Conservation (phyloP, 2,888 invertebrate genomes). For the Cryptus viduatorius region DNA sequence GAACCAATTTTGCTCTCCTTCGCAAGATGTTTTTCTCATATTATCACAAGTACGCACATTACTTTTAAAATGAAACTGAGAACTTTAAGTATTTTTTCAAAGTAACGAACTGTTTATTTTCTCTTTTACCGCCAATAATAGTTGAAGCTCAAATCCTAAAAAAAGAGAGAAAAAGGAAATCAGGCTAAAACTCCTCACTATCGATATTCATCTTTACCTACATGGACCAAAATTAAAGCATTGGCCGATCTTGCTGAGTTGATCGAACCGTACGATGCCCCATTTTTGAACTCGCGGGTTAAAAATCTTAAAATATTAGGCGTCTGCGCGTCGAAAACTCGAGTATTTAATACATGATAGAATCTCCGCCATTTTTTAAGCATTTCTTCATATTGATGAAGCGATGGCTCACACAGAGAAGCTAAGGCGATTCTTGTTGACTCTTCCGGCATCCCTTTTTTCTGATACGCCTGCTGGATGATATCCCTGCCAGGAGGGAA, state of each 20-base stretch:
- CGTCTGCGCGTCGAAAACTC: conserved; percentile 36
- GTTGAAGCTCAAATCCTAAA: no score
- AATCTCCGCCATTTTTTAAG: conserved; percentile 55
- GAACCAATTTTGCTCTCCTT: no score
- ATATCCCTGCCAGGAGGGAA: conserved; percentile 59
- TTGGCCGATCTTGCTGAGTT: conserved; percentile 60
- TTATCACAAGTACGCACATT: no score
- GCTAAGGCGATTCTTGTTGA: conserved; percentile 23
- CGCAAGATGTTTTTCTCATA: no score
- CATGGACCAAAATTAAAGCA: conserved; percentile 53
- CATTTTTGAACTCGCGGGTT: conserved; percentile 48
- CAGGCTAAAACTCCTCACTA: no score
- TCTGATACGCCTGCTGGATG: no score
- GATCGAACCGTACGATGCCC: conserved; percentile 56
- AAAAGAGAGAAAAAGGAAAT: no score
- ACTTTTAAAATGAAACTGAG: no score
- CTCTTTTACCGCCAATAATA: no score
- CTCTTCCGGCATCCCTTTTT: conserved; percentile 49
- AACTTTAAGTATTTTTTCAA: no score
- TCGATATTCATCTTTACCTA: no score
- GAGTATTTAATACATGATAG: conserved; percentile 40
- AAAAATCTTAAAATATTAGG: conserved; percentile 57
- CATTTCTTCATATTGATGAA: conserved; percentile 53
- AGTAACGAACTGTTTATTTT: no score
- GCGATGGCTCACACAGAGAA: conserved; percentile 47